Evolutionary conservation across 2,888 invertebrate species (phyloP).

Genomic region (Sminthurides aquaticus): DNA sequence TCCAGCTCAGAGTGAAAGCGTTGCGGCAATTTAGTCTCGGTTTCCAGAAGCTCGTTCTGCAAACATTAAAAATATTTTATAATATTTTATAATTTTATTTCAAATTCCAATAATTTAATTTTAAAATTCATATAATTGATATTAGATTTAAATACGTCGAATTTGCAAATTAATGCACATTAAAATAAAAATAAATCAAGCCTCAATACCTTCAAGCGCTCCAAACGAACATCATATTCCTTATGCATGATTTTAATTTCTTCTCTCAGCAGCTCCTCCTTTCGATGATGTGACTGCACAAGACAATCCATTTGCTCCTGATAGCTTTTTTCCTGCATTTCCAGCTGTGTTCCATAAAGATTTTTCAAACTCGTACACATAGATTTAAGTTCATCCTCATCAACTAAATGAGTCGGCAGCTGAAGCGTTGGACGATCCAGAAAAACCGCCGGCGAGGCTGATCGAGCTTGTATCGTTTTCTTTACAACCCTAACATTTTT

Average conservation of each 20-base stretch:
- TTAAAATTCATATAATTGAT: no score
- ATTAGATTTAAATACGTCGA: neutral
- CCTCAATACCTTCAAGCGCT: slow-evolving; percentile 27
- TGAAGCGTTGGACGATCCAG: slow-evolving; percentile 24
- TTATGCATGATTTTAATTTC: slow-evolving; percentile 50
- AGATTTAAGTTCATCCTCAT: slow-evolving; percentile 40
- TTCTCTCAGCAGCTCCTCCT: slow-evolving; percentile 56
- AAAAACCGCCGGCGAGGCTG: neutral
- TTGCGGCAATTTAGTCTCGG: slow-evolving; percentile 25
- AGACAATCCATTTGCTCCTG: slow-evolving; percentile 36
- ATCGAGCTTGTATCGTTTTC: slow-evolving; percentile 6
- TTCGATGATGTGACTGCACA: slow-evolving; percentile 46
- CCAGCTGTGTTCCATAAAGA: slow-evolving; percentile 37
- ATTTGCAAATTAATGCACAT: no score
- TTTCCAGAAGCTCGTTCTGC: slow-evolving; percentile 23
- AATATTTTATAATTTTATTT: neutral
- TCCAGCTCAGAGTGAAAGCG: slow-evolving; percentile 16
- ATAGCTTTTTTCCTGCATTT: slow-evolving; percentile 37
- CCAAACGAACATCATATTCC: slow-evolving; percentile 36
- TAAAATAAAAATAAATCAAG: no score
- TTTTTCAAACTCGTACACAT: slow-evolving; percentile 38
- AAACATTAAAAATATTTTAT: slow-evolving; percentile 1
- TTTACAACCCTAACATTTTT: slow-evolving; percentile 17
- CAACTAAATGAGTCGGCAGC: slow-evolving; percentile 37
- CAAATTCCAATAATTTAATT: neutral